Evolutionary conservation across 2,113 vertebrate genomes (phyloP).

Genomic region (Myotis davidii): DNA sequence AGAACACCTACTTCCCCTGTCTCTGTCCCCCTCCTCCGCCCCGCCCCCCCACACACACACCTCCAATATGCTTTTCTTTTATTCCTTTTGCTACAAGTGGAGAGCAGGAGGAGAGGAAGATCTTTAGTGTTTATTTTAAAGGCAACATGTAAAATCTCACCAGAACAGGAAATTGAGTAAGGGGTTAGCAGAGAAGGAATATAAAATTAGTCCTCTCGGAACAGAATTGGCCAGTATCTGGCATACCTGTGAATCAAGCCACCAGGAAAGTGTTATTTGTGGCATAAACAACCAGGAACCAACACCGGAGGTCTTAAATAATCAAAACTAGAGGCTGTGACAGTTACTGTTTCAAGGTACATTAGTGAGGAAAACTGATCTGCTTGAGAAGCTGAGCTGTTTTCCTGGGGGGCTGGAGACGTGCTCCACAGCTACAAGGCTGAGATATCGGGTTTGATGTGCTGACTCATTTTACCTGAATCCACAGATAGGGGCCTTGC

Average conservation of each 20-base stretch:
- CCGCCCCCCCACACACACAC: not conserved
- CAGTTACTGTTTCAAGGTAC: not conserved
- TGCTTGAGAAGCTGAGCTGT: not conserved
- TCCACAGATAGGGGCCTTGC: not conserved
- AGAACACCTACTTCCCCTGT: not conserved
- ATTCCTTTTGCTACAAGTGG: not conserved
- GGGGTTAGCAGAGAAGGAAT: not conserved
- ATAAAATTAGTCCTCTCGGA: not conserved
- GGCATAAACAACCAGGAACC: not conserved
- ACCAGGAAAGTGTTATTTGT: not conserved
- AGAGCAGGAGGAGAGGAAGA: not conserved
- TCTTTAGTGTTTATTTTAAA: constrained; percentile 47
- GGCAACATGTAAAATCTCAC: not conserved
- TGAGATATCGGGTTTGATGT: not conserved
- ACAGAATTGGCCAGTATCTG: not conserved
- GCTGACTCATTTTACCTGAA: not conserved
- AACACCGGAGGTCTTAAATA: not conserved
- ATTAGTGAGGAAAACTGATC: not conserved
- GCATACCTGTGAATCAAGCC: not conserved
- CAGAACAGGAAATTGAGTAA: not conserved
- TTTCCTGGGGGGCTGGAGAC: not conserved
- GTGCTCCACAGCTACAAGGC: not conserved
- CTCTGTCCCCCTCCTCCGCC: not conserved
- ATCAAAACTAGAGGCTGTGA: not conserved
- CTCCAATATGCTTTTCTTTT: not conserved